Base-by-base conservation (phyloP, 2,888 invertebrate genomes). In the Mythimna lalbum region DNA sequence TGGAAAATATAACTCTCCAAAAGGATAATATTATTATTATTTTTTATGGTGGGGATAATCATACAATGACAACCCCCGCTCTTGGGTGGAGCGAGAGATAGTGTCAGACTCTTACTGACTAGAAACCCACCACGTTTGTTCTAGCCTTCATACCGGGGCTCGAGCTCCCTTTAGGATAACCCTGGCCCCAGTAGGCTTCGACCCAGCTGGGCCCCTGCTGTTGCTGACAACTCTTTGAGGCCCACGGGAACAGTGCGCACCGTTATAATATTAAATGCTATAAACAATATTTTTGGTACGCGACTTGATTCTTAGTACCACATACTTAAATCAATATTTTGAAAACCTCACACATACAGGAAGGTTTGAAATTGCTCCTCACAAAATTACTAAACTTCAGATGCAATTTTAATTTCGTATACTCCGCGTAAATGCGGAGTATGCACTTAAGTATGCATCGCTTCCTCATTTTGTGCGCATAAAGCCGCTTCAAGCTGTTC, bases 401-500 rank as follows among this genome's bases (percentile, higher is more conserved):
- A 52, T 60, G 52, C 65, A 52, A 66, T 70, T 76, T 76, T 66
- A 61, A 78, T 70, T 63, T 65, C 55, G 43, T 39, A 21, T 33
- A 64, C 69, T 52, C 31, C 55, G 27, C 69, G 43, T 49, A 50
- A 62, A 69, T 63, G 55, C n/a, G 47, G 36, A 59, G 53, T 23
- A 56, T 65, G 62, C 59, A 52, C 50, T 76, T 63, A 80, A 63
- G 76, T 76, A 69, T 81, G 63, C 59, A 81, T 49, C 52, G 59
- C 49, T 78, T 60, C 56, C 65, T 56, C 39, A 61, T 69, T 61
- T 61, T 63, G 21, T 23, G 43, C 49, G 19, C 64, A 12, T 52
- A 14, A 67, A 59, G 53, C 61, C 14, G 50, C 43, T 79, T 53
- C 10, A 52, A 57, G 14, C 36, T 17, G 50, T 39, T 76, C 21